Evolutionary conservation across 1,140 invertebrate species (phyloP), one percentile per base, ranked within the genome.

Genomic region (Drosophila yakuba): DNA sequence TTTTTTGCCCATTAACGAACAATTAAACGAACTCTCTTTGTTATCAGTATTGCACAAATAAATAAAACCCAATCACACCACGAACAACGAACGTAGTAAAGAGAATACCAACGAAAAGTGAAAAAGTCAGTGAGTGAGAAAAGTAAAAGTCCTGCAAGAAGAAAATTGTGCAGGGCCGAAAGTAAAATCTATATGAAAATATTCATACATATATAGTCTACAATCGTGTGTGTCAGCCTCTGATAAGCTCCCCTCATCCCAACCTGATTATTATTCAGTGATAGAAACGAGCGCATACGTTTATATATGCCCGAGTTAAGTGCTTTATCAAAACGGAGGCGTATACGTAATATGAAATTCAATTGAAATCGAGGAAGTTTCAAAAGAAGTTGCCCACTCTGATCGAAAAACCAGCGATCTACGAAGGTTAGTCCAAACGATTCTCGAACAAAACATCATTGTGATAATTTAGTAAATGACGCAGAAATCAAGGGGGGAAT

Each of bases 401-500:
- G 23, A 52, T 38, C 23, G 7, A 36, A 50, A 50, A 50, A 32
- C 25, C 10, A 15, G n/a, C 25, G 20, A 36, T 58, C 17, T 15
- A 25, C 44, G 4, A 67, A 67, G 81, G 83, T 86, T 81, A 86
- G 83, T 79, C 50, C 15, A 50, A 32, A 17, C 35, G 23, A 14
- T 43, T 48, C 32, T 7, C 11, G 32, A 15, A 36, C 62, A 36
- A 61, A 66, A 68, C 78, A 81, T 82, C 77, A 83, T 77, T 66
- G 52, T 83, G 79, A 88, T 83, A 89, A 74, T 77, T 88, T 79
- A 60, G 79, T 89, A 83, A 83, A 89, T 88, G 83, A 89, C 83
- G 83, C 83, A 88, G 80, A 78, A 66, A 63, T 55, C 38, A 12
- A 14, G 15, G 8, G 28, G 28, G 20, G 20, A 20, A 17, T 17